These are phyloP conservation scores for Donacobius atricapilla DNA, from an alignment of 2,113 vertebrate genomes.

Conservation along the genomic window DNA sequence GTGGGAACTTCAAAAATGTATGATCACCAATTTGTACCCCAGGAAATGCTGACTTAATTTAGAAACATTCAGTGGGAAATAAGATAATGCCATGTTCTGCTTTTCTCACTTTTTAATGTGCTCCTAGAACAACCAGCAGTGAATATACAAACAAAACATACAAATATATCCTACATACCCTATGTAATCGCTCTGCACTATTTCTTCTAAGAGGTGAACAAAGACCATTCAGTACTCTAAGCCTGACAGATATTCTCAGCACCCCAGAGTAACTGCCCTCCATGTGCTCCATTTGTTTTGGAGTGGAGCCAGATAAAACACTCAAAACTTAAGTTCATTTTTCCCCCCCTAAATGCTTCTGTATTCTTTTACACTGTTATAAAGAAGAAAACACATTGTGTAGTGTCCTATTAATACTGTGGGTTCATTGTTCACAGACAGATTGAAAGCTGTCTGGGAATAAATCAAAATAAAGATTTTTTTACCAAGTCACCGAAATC, in stretches of 20 bases:
- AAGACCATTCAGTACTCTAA: slow-evolving; percentile 46
- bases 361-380: background rate
- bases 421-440: slow-evolving; percentile 29
- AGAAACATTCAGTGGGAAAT: background rate
- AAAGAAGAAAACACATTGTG: background rate
- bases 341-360: background rate
- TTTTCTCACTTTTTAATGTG: background rate
- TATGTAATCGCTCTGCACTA: background rate
- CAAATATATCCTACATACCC: background rate
- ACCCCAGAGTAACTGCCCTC: slow-evolving; percentile 17
- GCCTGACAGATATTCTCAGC: slow-evolving; percentile 36
- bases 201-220: slow-evolving; percentile 45
- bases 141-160: background rate
- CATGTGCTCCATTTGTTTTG: slow-evolving; percentile 49
- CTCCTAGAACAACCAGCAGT: background rate
- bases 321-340: background rate
- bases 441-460: slow-evolving; percentile 15
- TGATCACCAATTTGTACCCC: background rate
- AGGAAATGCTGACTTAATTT: background rate
- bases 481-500: background rate
- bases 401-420: background rate
- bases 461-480: slow-evolving; percentile 6
- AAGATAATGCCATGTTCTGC: background rate
- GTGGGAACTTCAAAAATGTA: background rate
- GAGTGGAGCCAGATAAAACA: slow-evolving; percentile 62